Conservation (phyloP, 2,888 invertebrate genomes). For the Druceiella hillmani region DNA sequence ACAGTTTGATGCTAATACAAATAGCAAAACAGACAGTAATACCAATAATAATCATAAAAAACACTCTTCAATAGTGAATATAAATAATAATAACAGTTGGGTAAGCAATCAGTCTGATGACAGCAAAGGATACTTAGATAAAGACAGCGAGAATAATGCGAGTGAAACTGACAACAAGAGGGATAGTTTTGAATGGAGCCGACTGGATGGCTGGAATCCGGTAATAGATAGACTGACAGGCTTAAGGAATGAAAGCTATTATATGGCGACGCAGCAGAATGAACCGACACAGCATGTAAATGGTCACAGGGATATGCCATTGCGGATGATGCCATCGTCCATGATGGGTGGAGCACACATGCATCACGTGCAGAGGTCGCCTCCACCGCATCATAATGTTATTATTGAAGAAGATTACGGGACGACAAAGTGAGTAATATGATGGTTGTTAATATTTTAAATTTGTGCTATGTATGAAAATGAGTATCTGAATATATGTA, state of each 20-base stretch:
- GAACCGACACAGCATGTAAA: slow-evolving; percentile 56
- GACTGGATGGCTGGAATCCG: slow-evolving; percentile 74
- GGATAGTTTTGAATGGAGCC: slow-evolving; percentile 54
- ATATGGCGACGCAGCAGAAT: slow-evolving; percentile 69
- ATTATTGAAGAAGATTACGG: slow-evolving; percentile 60
- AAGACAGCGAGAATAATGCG: slow-evolving; percentile 43
- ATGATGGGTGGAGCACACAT: too few species aligned
- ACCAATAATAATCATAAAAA: slow-evolving; percentile 33
- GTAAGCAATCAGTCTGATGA: slow-evolving; percentile 48
- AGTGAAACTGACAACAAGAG: slow-evolving; percentile 46
- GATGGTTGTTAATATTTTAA: too few species aligned
- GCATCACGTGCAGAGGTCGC: slow-evolving; percentile 42
- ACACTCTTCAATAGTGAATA: slow-evolving; percentile 46
- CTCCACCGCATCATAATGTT: slow-evolving; percentile 52
- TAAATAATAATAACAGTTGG: slow-evolving; percentile 49
- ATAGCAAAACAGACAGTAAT: slow-evolving; percentile 11
- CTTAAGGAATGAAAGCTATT: slow-evolving; percentile 87
- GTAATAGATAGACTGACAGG: slow-evolving; percentile 82
- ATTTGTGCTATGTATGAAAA: too few species aligned
- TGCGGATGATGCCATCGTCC: slow-evolving; percentile 26
- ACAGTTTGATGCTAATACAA: slow-evolving; percentile 7
- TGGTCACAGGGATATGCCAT: slow-evolving; percentile 32
- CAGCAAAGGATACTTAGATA: slow-evolving; percentile 45
- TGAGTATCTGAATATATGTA: too few species aligned
- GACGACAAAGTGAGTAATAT: slow-evolving; percentile 28